A percentile compares a stretch with the other conserved stretches of the same genome.
These are phyloP conservation scores for Megaceryle maxima DNA, from an alignment of 2,113 vertebrate species.

Conservation along the genomic window DNA sequence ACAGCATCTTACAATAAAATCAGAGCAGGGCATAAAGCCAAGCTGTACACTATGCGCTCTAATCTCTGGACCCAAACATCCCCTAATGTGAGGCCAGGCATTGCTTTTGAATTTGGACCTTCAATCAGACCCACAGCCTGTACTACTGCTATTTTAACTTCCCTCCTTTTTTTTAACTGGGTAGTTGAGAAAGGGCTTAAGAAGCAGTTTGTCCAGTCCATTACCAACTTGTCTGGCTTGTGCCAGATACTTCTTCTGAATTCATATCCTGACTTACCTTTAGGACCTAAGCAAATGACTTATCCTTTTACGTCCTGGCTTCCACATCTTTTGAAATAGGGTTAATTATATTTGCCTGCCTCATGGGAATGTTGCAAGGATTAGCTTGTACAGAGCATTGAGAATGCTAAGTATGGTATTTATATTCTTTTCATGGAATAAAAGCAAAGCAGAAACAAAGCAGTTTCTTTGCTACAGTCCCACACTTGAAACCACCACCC, in stretches of 20 bases:
- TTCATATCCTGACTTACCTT: neutral
- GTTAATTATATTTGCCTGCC: neutral
- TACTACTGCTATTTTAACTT: neutral
- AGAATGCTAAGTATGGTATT: neutral
- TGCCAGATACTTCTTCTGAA: neutral
- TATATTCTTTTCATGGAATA: neutral
- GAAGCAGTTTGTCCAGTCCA: neutral
- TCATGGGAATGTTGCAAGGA: neutral
- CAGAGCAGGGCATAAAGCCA: neutral
- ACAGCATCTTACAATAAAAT: neutral
- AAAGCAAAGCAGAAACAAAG: constrained; percentile 33
- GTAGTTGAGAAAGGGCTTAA: neutral
- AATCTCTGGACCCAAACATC: neutral
- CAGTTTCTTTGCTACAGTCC: constrained; percentile 6
- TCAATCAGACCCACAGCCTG: neutral
- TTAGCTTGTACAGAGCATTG: neutral
- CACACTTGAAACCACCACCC: constrained; percentile 27
- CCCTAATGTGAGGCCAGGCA: neutral
- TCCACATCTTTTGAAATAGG: neutral
- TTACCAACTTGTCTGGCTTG: neutral
- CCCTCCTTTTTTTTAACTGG: neutral
- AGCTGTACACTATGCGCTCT: neutral
- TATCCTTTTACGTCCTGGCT: neutral
- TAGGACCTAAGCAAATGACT: neutral
- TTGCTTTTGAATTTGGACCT: neutral